Evolutionary conservation across 2,797 vertebrate species (phyloP).

Genomic region (Anguilla obscura): DNA sequence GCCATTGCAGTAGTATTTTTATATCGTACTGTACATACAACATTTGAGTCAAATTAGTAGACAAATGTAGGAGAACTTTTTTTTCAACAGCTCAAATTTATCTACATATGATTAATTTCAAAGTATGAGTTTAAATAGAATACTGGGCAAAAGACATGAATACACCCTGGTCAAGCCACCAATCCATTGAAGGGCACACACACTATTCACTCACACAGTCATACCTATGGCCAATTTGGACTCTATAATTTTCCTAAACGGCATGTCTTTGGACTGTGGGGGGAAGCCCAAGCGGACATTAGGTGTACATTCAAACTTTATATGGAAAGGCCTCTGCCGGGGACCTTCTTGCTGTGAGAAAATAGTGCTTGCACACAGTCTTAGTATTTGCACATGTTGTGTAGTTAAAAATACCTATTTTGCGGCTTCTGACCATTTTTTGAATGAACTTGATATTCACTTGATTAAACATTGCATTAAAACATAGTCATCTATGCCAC

Average conservation of each 20-base stretch:
- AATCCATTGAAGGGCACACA: too few relatives aligned
- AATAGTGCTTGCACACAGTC: background rate
- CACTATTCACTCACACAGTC: too few relatives aligned
- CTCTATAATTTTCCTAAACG: too few relatives aligned
- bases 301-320: too few relatives aligned
- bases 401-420: constrained; percentile 17
- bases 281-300: too few relatives aligned
- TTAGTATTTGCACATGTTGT: background rate
- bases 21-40: constrained; percentile 45
- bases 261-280: too few relatives aligned
- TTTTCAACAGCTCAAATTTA: constrained; percentile 17
- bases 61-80: background rate
- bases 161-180: too few relatives aligned
- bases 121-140: background rate
- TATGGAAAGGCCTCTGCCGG: too few relatives aligned
- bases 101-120: constrained; percentile 8
- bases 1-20: constrained; percentile 46
- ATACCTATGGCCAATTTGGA: too few relatives aligned
- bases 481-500: too few relatives aligned
- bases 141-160: background rate
- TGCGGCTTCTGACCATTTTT: constrained; percentile 1
- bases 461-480: too few relatives aligned
- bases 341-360: too few relatives aligned
- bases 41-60: constrained; percentile 39
- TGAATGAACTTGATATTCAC: background rate